phyloP scores from a whole-genome alignment of 1,140 invertebrate species.

The Nautilus pompilius region DNA sequence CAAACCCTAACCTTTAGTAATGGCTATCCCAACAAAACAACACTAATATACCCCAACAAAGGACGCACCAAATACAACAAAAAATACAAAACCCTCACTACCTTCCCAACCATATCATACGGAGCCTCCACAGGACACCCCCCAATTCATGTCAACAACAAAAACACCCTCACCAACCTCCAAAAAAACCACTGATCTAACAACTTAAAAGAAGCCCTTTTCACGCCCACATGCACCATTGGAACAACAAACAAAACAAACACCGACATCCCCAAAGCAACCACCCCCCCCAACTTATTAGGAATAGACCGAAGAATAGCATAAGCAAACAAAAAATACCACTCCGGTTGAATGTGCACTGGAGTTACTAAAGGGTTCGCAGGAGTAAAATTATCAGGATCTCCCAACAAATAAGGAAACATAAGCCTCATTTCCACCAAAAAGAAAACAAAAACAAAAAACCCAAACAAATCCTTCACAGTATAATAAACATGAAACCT shows the following conservation, averaged over 20 bases:
- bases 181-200: too few species aligned
- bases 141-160: too few species aligned
- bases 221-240: too few species aligned
- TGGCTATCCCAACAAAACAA: too few species aligned
- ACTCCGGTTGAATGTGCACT: constrained; percentile 72
- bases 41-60: too few species aligned
- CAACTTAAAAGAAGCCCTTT: too few species aligned
- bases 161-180: too few species aligned
- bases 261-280: constrained; percentile 55
- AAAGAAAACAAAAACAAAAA: constrained; percentile 51
- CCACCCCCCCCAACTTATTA: constrained; percentile 71
- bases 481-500: constrained; percentile 59
- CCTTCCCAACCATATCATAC: too few species aligned
- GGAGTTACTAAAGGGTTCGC: constrained; percentile 69
- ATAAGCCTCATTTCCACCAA: constrained; percentile 50
- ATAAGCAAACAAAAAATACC: constrained; percentile 75
- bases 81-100: too few species aligned
- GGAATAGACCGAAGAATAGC: constrained; percentile 71
- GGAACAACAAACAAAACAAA: neutral
- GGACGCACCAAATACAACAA: too few species aligned
- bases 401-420: constrained; percentile 63
- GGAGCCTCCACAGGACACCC: too few species aligned
- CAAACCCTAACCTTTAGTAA: too few species aligned
- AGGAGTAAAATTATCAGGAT: constrained; percentile 69
- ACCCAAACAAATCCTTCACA: constrained; percentile 23